phyloP scores from a whole-genome alignment of 2,797 vertebrate species.

The Anguilla anguilla region DNA sequence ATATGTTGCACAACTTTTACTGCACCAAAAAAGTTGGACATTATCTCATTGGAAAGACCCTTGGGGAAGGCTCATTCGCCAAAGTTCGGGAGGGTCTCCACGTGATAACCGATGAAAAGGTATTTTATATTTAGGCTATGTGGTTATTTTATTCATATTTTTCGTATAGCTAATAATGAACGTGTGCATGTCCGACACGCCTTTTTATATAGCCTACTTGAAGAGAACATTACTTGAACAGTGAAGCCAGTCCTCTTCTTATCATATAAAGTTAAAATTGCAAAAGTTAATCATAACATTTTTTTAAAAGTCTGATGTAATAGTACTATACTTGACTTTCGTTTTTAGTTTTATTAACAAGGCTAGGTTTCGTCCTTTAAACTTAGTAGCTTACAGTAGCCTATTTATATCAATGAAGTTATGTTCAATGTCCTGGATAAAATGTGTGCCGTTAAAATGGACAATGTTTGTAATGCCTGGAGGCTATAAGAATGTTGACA shows the following conservation, averaged over 20 bases:
- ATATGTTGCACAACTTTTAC: slow-evolving; percentile 88
- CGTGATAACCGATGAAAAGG: slow-evolving; percentile 90
- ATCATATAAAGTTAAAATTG: no score
- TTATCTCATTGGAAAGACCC: slow-evolving; percentile 92
- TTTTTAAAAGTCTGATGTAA: no score
- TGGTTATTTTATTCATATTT: not conserved
- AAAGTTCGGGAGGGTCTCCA: slow-evolving; percentile 96
- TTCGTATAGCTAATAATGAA: no score
- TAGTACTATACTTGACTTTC: no score
- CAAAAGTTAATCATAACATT: no score
- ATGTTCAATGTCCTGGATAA: not conserved
- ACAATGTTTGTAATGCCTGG: not conserved
- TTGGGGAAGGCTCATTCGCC: slow-evolving; percentile 95
- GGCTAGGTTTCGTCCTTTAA: not conserved
- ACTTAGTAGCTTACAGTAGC: not conserved
- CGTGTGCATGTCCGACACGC: no score
- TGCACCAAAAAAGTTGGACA: slow-evolving; percentile 92
- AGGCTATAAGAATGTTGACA: not conserved
- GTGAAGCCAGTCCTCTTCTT: no score
- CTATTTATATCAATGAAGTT: not conserved
- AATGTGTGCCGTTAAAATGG: not conserved
- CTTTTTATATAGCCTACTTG: no score
- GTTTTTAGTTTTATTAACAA: no score
- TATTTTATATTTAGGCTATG: slow-evolving; percentile 49
- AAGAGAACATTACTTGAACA: no score